Evolutionary conservation across 2,113 vertebrate genomes (phyloP).

Genomic region (Chelonoidis abingdonii): DNA sequence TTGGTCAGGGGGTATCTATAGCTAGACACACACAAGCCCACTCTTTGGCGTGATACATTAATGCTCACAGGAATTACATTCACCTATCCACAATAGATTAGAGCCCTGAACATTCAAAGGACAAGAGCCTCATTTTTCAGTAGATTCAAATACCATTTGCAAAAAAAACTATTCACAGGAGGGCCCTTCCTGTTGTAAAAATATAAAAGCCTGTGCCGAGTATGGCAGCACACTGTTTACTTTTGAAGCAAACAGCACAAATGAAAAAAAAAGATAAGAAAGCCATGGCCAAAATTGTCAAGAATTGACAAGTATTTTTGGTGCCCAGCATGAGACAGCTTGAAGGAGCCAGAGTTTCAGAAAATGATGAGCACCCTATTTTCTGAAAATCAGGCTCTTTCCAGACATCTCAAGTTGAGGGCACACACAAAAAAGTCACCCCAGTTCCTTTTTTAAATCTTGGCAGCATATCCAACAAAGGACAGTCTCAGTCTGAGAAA

Average conservation of each 20-base stretch:
- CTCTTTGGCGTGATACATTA: neutral
- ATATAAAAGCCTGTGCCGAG: neutral
- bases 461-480: neutral
- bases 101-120: neutral
- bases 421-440: neutral
- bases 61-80: neutral
- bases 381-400: conserved; percentile 37
- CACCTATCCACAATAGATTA: neutral
- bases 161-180: neutral
- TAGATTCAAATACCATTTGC: neutral
- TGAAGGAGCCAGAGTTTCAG: conserved; percentile 18
- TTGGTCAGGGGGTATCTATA: neutral
- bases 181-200: neutral
- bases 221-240: neutral
- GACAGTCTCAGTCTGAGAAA: conserved; percentile 1
- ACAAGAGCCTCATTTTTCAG: neutral
- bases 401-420: conserved; percentile 38
- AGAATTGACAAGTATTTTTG: neutral
- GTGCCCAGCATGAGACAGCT: neutral
- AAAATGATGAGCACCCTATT: conserved; percentile 32
- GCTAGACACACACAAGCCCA: neutral
- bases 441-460: neutral
- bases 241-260: neutral
- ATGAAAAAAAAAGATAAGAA: neutral
- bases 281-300: neutral